phyloP scores from a whole-genome alignment of 2,113 vertebrate species.

The Pteruthius melanotis region DNA sequence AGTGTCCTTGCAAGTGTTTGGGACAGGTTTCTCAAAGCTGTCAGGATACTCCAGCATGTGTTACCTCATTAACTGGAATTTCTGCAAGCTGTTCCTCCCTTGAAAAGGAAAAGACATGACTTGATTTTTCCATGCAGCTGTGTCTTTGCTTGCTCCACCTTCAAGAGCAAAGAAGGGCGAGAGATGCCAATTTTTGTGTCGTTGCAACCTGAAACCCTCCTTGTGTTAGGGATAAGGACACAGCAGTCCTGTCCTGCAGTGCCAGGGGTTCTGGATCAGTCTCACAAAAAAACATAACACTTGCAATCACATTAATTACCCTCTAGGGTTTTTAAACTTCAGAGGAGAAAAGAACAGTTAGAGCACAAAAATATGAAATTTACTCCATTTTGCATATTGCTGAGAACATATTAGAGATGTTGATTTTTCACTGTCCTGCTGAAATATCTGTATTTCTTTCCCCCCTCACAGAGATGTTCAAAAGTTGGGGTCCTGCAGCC shows the following conservation, averaged over 20 bases:
- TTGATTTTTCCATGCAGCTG: background rate
- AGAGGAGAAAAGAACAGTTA: background rate
- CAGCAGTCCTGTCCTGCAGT: background rate
- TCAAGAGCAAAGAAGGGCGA: background rate
- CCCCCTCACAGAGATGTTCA: conserved; percentile 49
- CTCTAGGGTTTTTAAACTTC: background rate
- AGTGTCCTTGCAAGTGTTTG: fast-evolving
- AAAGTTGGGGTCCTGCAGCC: conserved; percentile 63
- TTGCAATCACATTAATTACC: background rate
- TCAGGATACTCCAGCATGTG: background rate
- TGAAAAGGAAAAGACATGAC: background rate
- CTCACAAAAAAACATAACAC: background rate
- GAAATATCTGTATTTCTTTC: background rate
- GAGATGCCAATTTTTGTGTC: background rate
- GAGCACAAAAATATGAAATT: background rate
- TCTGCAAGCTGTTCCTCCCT: background rate
- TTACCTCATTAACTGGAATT: background rate
- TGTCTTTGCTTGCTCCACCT: background rate
- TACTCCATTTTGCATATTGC: background rate
- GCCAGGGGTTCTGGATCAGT: background rate
- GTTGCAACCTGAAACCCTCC: background rate
- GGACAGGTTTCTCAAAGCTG: background rate
- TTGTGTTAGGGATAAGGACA: background rate
- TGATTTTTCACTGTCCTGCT: background rate
- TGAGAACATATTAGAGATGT: background rate